Evolutionary conservation across 64 coral and sea anemone genomes (phyloP).

Genomic region (Catalaphyllia jardinei): DNA sequence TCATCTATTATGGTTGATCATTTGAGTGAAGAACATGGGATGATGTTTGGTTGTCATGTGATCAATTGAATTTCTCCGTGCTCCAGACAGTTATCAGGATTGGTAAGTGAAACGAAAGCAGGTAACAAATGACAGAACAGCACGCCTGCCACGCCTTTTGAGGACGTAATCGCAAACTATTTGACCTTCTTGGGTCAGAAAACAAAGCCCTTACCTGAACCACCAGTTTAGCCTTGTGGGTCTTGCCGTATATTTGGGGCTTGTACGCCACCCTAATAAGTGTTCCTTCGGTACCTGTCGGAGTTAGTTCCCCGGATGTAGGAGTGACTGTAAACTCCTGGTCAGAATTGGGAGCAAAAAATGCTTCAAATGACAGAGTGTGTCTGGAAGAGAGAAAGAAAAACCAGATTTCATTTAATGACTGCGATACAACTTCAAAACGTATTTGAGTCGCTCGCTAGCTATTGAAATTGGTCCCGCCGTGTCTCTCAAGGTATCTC

Average conservation of each 20-base stretch:
- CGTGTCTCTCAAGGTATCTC: background rate
- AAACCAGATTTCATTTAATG: too few relatives aligned
- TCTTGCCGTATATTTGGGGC: slow-evolving; percentile 91
- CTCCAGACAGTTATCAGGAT: too few relatives aligned
- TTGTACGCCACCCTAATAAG: slow-evolving; percentile 90
- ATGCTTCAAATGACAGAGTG: slow-evolving; percentile 81
- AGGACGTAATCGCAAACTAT: too few relatives aligned
- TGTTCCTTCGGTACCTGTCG: slow-evolving; percentile 78
- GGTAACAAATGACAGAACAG: too few relatives aligned
- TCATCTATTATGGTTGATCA: too few relatives aligned
- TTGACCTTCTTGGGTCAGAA: background rate
- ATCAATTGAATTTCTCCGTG: too few relatives aligned
- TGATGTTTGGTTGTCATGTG: too few relatives aligned
- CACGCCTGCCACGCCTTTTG: too few relatives aligned
- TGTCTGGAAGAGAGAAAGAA: slow-evolving; percentile 50
- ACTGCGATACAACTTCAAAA: too few relatives aligned
- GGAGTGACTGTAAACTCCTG: slow-evolving; percentile 75
- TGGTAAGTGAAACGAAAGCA: too few relatives aligned
- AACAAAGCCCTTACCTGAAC: slow-evolving; percentile 67
- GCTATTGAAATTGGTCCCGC: background rate
- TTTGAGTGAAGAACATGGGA: too few relatives aligned
- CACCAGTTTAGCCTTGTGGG: slow-evolving; percentile 90
- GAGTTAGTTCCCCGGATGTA: slow-evolving; percentile 66
- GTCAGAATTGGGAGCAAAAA: slow-evolving; percentile 83
- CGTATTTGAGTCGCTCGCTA: background rate